Conservation (phyloP, 1,140 invertebrate genomes). For the Drosophila ogumai region DNA sequence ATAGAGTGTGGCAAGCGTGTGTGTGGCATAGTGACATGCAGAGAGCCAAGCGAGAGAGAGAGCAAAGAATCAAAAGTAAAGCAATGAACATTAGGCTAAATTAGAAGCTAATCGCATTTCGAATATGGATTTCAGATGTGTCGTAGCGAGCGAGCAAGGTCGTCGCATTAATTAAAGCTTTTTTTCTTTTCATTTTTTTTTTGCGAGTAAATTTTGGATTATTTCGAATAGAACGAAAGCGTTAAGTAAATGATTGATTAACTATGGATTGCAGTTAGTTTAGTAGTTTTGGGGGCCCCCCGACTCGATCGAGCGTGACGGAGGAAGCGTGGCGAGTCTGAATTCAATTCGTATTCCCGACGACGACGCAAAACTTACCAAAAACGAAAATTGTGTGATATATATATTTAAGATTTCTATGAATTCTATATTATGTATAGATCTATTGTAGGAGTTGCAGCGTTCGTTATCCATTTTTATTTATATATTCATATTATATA, state of each 20-base stretch:
- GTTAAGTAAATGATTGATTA: conserved; percentile 35
- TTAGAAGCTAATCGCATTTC: conserved; percentile 46
- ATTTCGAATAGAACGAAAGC: conserved; percentile 40
- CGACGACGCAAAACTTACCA: conserved; percentile 71
- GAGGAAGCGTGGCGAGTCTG: conserved; percentile 30
- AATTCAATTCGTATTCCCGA: conserved; percentile 28
- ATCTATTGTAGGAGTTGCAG: conserved; percentile 46
- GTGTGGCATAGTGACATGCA: conserved; percentile 20
- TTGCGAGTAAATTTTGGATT: conserved; percentile 17
- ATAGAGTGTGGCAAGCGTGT: neutral
- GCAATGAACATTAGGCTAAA: conserved; percentile 58
- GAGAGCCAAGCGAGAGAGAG: conserved; percentile 48
- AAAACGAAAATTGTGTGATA: conserved; percentile 63
- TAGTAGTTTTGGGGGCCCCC: conserved; percentile 25
- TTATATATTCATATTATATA: conserved; percentile 20
- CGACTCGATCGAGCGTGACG: conserved; percentile 18
- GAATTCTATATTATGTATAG: conserved; percentile 32
- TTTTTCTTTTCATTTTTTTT: conserved; percentile 2
- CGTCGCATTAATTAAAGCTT: conserved; percentile 2
- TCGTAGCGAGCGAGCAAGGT: conserved; percentile 12
- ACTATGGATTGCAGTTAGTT: conserved; percentile 48
- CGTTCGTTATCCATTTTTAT: conserved; percentile 43
- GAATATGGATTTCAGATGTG: conserved; percentile 51
- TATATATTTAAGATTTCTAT: conserved; percentile 52
- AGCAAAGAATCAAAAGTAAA: conserved; percentile 71